A percentile compares a stretch with the other conserved stretches of the same genome.
These are phyloP conservation scores for Tragelaphus buxtoni DNA, from an alignment of 2,113 vertebrate species.

Conservation along the genomic window DNA sequence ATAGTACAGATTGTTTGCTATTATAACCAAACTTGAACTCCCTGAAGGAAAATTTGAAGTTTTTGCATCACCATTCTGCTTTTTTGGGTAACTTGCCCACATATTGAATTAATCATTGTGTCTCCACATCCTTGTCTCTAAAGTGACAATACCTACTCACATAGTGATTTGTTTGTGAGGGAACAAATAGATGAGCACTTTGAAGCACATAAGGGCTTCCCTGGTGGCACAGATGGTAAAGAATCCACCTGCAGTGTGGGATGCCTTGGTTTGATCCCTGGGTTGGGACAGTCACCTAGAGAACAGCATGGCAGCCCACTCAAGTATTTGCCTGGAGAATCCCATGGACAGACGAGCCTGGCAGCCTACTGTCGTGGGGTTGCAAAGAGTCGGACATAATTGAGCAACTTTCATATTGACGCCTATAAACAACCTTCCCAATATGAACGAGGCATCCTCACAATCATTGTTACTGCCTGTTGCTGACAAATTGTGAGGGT, in stretches of 20 bases:
- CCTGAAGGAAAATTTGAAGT: not conserved
- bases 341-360: not conserved
- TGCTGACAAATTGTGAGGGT: conserved; percentile 59
- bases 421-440: not conserved
- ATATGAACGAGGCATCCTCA: not conserved
- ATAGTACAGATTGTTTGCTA: not conserved
- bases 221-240: not conserved
- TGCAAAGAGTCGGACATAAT: rapidly evolving
- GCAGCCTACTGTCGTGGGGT: not conserved
- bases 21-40: not conserved
- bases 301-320: not conserved
- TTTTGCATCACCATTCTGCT: rapidly evolving
- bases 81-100: not conserved
- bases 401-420: not conserved
- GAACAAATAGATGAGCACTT: not conserved
- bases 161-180: not conserved
- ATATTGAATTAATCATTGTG: not conserved
- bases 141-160: not conserved
- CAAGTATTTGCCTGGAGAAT: not conserved
- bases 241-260: not conserved
- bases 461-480: not conserved
- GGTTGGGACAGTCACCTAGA: not conserved
- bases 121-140: not conserved
- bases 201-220: not conserved
- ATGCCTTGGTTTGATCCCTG: not conserved